These are phyloP conservation scores for Danaus melanippus DNA, from an alignment of 1,140 invertebrate genomes.

Conservation along the genomic window DNA sequence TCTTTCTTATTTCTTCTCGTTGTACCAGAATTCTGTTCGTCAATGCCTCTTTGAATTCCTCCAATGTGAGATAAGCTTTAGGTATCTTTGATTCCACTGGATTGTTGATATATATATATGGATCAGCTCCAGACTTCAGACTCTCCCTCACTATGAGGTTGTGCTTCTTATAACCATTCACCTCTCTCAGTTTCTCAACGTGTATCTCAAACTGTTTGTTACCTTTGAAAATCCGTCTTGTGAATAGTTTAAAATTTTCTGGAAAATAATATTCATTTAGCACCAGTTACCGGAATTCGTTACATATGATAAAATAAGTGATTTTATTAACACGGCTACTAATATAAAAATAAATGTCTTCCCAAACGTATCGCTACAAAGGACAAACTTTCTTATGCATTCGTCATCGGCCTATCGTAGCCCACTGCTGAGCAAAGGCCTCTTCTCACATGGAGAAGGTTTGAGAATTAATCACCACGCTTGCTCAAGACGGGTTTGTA, in stretches of 20 bases:
- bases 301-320: too few relatives aligned
- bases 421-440: too few relatives aligned
- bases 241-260: conserved; percentile 16
- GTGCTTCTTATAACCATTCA: conserved; percentile 52
- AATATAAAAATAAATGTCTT: not conserved
- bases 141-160: conserved; percentile 37
- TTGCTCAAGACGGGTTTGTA: too few relatives aligned
- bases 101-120: conserved; percentile 55
- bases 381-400: too few relatives aligned
- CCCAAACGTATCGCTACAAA: too few relatives aligned
- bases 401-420: too few relatives aligned
- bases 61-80: conserved; percentile 40
- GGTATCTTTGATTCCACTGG: conserved; percentile 53
- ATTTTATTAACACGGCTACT: too few relatives aligned
- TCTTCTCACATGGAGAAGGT: too few relatives aligned
- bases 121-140: conserved; percentile 12
- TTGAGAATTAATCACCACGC: too few relatives aligned
- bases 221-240: conserved; percentile 15
- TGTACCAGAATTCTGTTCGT: conserved; percentile 26
- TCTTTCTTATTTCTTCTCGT: conserved; percentile 12
- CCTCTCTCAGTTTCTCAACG: conserved; percentile 48
- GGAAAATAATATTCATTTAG: conserved; percentile 4
- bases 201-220: conserved; percentile 36
- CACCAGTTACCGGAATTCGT: too few relatives aligned
- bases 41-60: conserved; percentile 47